Evolutionary conservation across 2,888 invertebrate species (phyloP), one percentile per base, ranked within the genome.

Genomic region (Neoascia interrupta): DNA sequence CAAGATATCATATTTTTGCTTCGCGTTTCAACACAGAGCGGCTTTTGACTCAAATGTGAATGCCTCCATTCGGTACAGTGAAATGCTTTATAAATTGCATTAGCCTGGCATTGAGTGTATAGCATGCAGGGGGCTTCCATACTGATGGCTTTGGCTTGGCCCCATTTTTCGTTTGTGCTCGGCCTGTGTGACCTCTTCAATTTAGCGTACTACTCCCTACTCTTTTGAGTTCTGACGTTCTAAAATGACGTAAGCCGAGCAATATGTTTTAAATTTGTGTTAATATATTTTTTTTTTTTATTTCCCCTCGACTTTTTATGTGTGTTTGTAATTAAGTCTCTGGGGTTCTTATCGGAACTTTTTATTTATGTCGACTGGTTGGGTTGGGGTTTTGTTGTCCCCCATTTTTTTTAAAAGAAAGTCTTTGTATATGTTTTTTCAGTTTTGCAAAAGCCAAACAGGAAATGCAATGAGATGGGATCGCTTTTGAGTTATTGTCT

Each of bases 101-200:
- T 79, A 73, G 60, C 41, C 56, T 73, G 73, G 79, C 79, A 73
- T 66, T 72, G 64, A 45, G 3, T 8, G 31, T n/a, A 3, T 31
- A 8, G 37, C 6, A 36, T 43, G 19, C 18, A 18, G 51, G 76
- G 64, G 72, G 72, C 66, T 66, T 79, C 34, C 60, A 72, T 47
- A 26, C 26, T 41, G 76, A 37, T 45, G 23, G 47, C 34, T 60
- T 8, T n/a, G 66, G 54, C 18, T 54, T 79, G 64, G 64, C 79
- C 79, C 66, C 72, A 56, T 66, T 79, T 56, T 49, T 54, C 13
- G 16, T 60, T 79, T 66, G 45, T 53, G 51, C 51, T 68, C 31
- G 79, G 60, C 79, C 79, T 34, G 41, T 49, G 61, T 68, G 79
- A 73, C 79, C 79, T 79, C 73, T 79, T 61, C 79, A 73, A 73